Evolutionary conservation across 2,113 vertebrate species (phyloP).

Genomic region (Notarius quadriscutis): DNA sequence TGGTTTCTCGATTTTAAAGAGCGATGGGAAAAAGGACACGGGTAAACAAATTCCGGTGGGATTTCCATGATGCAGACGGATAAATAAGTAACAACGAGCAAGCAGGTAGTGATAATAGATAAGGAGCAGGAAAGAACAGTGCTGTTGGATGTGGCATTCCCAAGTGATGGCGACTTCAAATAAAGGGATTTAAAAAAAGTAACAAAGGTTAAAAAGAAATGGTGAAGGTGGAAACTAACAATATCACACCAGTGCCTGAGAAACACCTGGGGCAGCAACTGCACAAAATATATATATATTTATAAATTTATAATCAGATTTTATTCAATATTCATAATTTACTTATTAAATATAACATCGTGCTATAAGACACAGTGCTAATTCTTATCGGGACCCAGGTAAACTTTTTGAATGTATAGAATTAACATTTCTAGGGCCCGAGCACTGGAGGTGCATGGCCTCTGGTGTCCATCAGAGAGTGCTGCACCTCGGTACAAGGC

Average conservation of each 20-base stretch:
- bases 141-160: background rate
- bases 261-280: background rate
- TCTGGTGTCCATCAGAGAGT: too few species aligned
- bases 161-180: background rate
- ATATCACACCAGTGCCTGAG: background rate
- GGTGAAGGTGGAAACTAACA: background rate
- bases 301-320: background rate
- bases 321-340: background rate
- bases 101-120: background rate
- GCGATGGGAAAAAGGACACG: background rate
- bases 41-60: background rate
- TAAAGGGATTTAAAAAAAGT: background rate
- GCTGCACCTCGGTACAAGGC: too few species aligned
- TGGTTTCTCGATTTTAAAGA: background rate
- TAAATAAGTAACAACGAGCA: background rate
- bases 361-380: background rate
- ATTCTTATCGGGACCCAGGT: background rate
- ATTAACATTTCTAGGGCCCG: too few species aligned
- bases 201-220: background rate
- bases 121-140: background rate
- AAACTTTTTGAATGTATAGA: too few species aligned
- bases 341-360: background rate
- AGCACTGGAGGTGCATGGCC: too few species aligned
- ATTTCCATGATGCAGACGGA: background rate
- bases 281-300: too few species aligned